Base-by-base conservation (phyloP, 2,113 vertebrate species). In the Propithecus coquereli region DNA sequence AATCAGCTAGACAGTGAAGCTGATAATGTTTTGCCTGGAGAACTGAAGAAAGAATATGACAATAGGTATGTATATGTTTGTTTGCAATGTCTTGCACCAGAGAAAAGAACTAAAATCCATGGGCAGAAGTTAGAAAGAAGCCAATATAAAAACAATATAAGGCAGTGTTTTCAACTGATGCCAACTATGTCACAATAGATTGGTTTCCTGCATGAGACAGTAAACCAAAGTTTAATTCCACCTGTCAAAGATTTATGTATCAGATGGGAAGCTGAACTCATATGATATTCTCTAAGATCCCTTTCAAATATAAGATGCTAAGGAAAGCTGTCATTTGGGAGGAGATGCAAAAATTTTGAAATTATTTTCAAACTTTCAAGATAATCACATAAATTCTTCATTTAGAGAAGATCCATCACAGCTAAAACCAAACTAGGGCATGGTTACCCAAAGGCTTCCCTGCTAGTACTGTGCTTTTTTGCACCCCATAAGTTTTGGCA, bases 331-430 rank as follows among this genome's bases (percentile, higher is more conserved):
- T 91, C 11, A 37, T 87, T 85, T 92, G 40, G 22, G 59, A 90
- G 17, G 66, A 96, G 34, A 71, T 14, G 77, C 2, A 82, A 87
- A 95, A 92, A 30, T 22, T 87, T 89, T 77, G 32, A 81, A 95
- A 90, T 92, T 77, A 71, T 92, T 90, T 96, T 86, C 81, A 94
- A 65, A 80, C 45, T 47, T 96, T 66, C 87, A 63, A 94, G 43
- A 90, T 87, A 92, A 86, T 52, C 52, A 77, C 23, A 74, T 3
- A 30, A 63, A 18, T 27, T 54, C 10, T 85, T 87, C 63, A 59
- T 65, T 84, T 91, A 93, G 52, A 94, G 34, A 90, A 68, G 59
- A 61, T 5, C 16, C 13, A 80, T 68, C 45, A 71, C 20, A 85
- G 65, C 14, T 90, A 95, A 91, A 93, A 65, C 23, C 25, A 95